Base-by-base conservation (phyloP, 2,888 invertebrate species). In the Leptura quadrifasciata region DNA sequence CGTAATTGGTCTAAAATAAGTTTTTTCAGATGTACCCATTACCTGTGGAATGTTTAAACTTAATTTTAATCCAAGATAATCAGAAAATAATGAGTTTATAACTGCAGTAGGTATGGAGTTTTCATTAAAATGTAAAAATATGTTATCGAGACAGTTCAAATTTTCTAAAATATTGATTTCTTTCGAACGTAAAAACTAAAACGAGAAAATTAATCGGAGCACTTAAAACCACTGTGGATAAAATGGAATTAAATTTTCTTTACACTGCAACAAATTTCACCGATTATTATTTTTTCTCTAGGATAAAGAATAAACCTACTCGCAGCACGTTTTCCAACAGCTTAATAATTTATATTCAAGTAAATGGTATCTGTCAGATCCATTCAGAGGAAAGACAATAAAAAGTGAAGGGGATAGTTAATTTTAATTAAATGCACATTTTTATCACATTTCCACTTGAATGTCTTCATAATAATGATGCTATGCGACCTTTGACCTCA, bases 361-460 rank as follows among this genome's bases (percentile, higher is more conserved):
- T 21, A 65, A 52, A 15, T 15, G 52, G 54, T 52, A 24, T 52
- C 52, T 27, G n/a, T 65, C 65, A 27, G 1, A 24, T 17, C n/a
- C 52, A 54, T 54, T 52, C 21, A 47, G 17, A 21, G 12, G 47
- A 17, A 17, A 27, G 52, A 54, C 65, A 52, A 18, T 58, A 57
- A 57, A 55, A 57, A 31, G n/a, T 12, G 39, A 58, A 20, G 35
- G 47, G 58, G 69, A 54, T 58, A 21, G 58, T 69, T 69, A 57
- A 58, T 58, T 58, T 68, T 69, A 69, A 69, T 69, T 58, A 69
- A 69, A 58, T 58, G 58, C 35, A 58, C 69, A 69, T 69, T 69
- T 65, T 58, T 39, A 58, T 69, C 58, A 17, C 18, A 35, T 20
- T 58, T 57, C 58, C 58, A 39, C 39, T 35, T 35, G 27, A 55